A percentile compares a stretch with the other conserved stretches of the same genome.
phyloP scores from a whole-genome alignment of 2,888 invertebrate species.

The Entomobrya proxima region DNA sequence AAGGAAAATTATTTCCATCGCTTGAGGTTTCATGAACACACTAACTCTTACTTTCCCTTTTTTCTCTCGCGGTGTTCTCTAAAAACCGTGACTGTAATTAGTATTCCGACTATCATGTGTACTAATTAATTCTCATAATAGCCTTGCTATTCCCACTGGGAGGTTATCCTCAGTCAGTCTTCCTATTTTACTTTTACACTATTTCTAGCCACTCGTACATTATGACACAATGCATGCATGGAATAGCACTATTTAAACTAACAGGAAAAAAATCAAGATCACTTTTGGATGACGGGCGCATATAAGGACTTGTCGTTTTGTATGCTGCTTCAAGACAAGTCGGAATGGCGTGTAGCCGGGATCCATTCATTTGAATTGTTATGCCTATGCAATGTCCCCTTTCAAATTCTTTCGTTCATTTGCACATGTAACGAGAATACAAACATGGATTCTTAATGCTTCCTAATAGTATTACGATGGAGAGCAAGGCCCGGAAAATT shows the following conservation, averaged over 20 bases:
- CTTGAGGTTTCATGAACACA: slow-evolving; percentile 51
- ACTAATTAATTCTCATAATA: slow-evolving; percentile 66
- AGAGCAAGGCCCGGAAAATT: not conserved
- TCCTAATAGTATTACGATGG: not conserved
- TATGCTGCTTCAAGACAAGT: too few relatives aligned
- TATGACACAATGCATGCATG: not conserved
- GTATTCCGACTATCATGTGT: slow-evolving; percentile 63
- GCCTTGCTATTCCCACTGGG: slow-evolving; percentile 52
- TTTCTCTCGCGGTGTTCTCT: slow-evolving; percentile 38
- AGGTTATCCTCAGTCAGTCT: slow-evolving; percentile 49
- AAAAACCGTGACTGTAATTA: slow-evolving; percentile 58
- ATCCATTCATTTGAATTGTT: too few relatives aligned
- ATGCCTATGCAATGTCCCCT: too few relatives aligned
- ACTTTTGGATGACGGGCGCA: not conserved
- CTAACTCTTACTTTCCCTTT: slow-evolving; percentile 4
- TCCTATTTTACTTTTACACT: slow-evolving; percentile 17
- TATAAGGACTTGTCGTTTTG: too few relatives aligned
- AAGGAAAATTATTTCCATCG: slow-evolving; percentile 52
- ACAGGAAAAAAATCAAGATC: slow-evolving; percentile 27
- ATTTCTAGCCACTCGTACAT: too few relatives aligned
- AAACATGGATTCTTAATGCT: not conserved
- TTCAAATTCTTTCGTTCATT: too few relatives aligned
- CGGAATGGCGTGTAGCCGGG: too few relatives aligned
- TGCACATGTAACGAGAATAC: not conserved
- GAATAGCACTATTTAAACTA: not conserved